Evolutionary conservation across 1,140 invertebrate species (phyloP), one percentile per base, ranked within the genome.

Genomic region (Penaeus chinensis): DNA sequence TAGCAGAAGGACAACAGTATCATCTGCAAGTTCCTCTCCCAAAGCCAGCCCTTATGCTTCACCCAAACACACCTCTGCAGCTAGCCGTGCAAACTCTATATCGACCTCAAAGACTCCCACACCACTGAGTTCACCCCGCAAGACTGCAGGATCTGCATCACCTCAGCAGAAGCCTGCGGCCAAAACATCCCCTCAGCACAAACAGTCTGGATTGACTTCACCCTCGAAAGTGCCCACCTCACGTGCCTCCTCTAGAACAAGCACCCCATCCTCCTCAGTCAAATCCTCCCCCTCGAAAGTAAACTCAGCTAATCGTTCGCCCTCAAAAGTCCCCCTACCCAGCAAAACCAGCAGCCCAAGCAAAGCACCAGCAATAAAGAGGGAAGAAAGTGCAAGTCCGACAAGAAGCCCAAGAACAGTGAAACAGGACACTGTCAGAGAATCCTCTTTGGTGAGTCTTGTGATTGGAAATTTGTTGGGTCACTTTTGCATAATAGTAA

Each of bases 361-460:
- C 20, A 69, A 74, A 74, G 27, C 27, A 54, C 54, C 54, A 71
- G 79, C 77, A 27, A 83, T 54, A 69, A 65, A 37, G 47, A 69
- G 20, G 62, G 80, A 77, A 61, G 74, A 77, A 47, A 62, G 66
- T 69, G 65, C 27, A 18, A 81, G 61, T 24, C 79, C 47, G n/a
- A 18, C 32, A 37, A 71, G 65, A 24, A 77, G 32, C 27, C 71
- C 71, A 7, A 85, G 19, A 54, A 78, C 86, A 20, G 62, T 81
- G 24, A 47, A 62, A 54, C 66, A 82, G 42, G 74, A 76, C 71
- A 78, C 80, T 22, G n/a, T 63, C 20, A 60, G 47, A 78, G 74
- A 85, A 10, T 82, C 86, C 69, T 87, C 86, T 42, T 32, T 74
- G 42, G 86, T 87, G 60, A 83, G 86, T 87, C 65, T 22, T 61